Base-by-base conservation (phyloP, 2,113 vertebrate genomes). In the Brachypodius melanocephalos region DNA sequence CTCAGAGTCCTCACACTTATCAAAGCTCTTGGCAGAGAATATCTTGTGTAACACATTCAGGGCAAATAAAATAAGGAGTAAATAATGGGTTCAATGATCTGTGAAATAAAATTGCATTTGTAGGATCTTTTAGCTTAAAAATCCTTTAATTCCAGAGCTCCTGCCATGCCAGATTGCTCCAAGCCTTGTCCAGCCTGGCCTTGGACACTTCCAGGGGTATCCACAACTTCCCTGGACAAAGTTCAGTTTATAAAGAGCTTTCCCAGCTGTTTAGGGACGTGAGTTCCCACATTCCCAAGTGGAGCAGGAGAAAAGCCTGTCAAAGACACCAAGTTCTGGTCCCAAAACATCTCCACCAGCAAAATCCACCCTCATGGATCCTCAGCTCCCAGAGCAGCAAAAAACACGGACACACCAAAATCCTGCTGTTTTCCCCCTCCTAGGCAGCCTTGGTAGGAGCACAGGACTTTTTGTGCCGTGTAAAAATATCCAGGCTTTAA, bases 111-210 rank as follows among this genome's bases (percentile, higher is more conserved):
- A 54, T 6, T 45, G 8, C 19, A 48, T 34, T 57, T 59, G 12
- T 36, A 52, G 36, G 36, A 55, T 40, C 51, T 92, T 88, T 61
- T 31, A 80, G 12, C 28, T 46, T 11, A 25, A 59, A 42, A 15
- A 32, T 26, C 0, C 4, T 68, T 34, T 15, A 0, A 15, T 89
- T 54, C 25, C 54, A 61, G 17, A 3, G 2, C 8, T 7, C 3
- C 25, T 81, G 17, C 22, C 32, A 16, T 46, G n/a, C 10, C 43
- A 73, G 26, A 36, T 5, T 16, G 20, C 34, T 59, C 61, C 36
- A 36, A 81, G 28, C 32, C 32, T 10, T 1, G 2, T 38, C 45
- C 52, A 81, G 2, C 19, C 38, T 59, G 38, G 7, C 11, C 20
- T 54, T 52, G 61, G n/a, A 3, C 21, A 38, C 8, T 68, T 45